Evolutionary conservation across 2,797 vertebrate species (phyloP), one percentile per base, ranked within the genome.

Genomic region (Hemibagrus guttatus): DNA sequence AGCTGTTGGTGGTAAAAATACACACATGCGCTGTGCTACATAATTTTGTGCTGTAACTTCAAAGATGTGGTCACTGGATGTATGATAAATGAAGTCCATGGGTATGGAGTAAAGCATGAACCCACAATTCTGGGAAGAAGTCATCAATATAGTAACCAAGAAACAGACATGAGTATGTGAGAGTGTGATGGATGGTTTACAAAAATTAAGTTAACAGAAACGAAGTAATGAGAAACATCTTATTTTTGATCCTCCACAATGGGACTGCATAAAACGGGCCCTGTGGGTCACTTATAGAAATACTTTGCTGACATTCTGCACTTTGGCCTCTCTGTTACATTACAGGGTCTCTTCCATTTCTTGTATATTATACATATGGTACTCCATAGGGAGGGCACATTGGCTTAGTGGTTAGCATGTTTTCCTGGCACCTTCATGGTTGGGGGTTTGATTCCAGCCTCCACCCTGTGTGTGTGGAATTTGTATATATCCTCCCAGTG

Each of bases 21-120:
- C 31, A 76, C 52, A 54, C 74, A 56, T 46, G 8, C 46, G 31
- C 6, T 58, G 54, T 39, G 56, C 74, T 78, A 31, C 28, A 35
- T 78, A 56, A 78, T 78, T 78, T 56, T 58, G 52, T 56, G 49
- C 49, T 76, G 28, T 58, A 76, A 21, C 7, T 76, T 76, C 26
- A 76, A 49, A 31, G n/a, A 13, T 35, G 75, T 31, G 17, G 76
- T 59, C 54, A 79, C 54, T 59, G 31, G 31, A 79, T 13, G 5
- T 39, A 58, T 23, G 31, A 58, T 35, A 23, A 79, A 39, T 59
- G 28, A 56, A 56, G 52, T 54, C 74, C 1, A 46, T 31, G 4
- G 31, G 59, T 79, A 59, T 4, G 54, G 75, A 35, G 31, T 12
- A 56, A 75, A 54, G 26, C 23, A 54, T 19, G 3, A 31, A 76